Percentiles rank a stretch among this genome's conserved stretches.
phyloP scores from a whole-genome alignment of 30 jellyfish, hydroid and myxozoan species.

The Chrysaora quinquecirrha region DNA sequence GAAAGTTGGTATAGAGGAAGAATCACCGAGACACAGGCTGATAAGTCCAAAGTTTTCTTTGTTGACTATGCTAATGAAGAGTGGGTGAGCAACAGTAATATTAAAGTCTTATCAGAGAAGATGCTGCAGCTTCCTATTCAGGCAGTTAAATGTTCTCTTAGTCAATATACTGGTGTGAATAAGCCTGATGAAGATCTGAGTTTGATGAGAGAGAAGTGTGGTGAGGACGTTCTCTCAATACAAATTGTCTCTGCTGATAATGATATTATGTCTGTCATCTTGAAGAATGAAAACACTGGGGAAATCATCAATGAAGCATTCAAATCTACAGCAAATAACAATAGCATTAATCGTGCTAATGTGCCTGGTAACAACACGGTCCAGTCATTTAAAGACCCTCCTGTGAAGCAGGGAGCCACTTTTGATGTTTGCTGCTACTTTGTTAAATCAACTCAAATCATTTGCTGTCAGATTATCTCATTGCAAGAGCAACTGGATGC shows the following conservation, averaged over 20 bases:
- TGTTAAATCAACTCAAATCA: slow-evolving; percentile 7
- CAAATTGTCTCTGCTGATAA: neutral
- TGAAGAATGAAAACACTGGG: slow-evolving; percentile 6
- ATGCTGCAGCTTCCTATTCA: slow-evolving; percentile 62
- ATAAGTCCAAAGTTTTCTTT: slow-evolving; percentile 34
- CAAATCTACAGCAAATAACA: neutral
- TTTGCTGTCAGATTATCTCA: slow-evolving; percentile 18
- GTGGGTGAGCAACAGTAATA: slow-evolving; percentile 22
- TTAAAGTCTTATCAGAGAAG: slow-evolving; percentile 48
- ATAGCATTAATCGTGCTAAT: no score
- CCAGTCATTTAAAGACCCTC: neutral
- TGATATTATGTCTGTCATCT: neutral
- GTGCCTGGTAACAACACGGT: no score
- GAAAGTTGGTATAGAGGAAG: slow-evolving; percentile 64
- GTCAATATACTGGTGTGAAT: slow-evolving; percentile 13
- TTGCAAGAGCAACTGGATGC: slow-evolving; percentile 11
- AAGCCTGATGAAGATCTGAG: slow-evolving; percentile 10
- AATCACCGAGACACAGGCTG: slow-evolving; percentile 32
- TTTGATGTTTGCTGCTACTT: slow-evolving; percentile 10
- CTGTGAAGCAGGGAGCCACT: neutral
- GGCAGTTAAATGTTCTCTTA: slow-evolving; percentile 64
- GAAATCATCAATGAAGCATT: slow-evolving; percentile 35
- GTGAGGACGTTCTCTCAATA: slow-evolving; percentile 7
- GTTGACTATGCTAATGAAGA: slow-evolving; percentile 93
- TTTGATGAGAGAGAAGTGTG: slow-evolving; percentile 13